phyloP scores from a whole-genome alignment of 2,797 vertebrate genomes.

The Phalloptychus januarius region DNA sequence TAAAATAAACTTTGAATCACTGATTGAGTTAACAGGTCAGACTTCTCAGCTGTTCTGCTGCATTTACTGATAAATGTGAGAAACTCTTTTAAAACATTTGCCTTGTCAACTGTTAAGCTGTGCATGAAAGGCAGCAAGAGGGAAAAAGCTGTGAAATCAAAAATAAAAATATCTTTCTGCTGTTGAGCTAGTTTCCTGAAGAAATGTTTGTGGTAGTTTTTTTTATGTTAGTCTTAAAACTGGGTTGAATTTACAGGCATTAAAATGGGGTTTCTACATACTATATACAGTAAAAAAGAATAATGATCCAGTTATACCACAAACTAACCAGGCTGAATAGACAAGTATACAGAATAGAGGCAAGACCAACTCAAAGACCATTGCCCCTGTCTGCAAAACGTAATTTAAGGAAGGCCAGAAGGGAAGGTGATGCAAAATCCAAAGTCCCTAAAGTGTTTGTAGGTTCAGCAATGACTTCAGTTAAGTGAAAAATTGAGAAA shows the following conservation, averaged over 20 bases:
- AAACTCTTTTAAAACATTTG: constrained; percentile 39
- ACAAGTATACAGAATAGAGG: neutral
- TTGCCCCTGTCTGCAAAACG: neutral
- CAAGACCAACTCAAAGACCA: neutral
- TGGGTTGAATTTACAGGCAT: neutral
- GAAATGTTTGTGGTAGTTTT: constrained; percentile 26
- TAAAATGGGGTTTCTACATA: too few species aligned
- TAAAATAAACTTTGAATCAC: constrained; percentile 15
- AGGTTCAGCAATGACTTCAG: neutral
- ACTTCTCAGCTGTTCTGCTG: constrained; percentile 10
- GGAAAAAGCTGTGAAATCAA: constrained; percentile 40
- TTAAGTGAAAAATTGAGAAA: neutral
- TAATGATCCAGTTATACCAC: neutral
- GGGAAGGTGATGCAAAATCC: neutral
- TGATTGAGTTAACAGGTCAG: constrained; percentile 29
- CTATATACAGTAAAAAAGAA: neutral
- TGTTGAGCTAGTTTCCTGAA: constrained; percentile 53
- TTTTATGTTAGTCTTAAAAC: neutral
- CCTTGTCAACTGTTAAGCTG: constrained; percentile 45
- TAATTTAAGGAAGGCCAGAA: neutral
- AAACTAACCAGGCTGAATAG: neutral
- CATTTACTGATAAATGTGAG: constrained; percentile 16
- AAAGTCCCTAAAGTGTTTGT: neutral
- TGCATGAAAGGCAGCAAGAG: constrained; percentile 49
- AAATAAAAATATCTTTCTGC: constrained; percentile 50